Base-by-base conservation (phyloP, 2,113 vertebrate genomes). In the Philantomba maxwellii region DNA sequence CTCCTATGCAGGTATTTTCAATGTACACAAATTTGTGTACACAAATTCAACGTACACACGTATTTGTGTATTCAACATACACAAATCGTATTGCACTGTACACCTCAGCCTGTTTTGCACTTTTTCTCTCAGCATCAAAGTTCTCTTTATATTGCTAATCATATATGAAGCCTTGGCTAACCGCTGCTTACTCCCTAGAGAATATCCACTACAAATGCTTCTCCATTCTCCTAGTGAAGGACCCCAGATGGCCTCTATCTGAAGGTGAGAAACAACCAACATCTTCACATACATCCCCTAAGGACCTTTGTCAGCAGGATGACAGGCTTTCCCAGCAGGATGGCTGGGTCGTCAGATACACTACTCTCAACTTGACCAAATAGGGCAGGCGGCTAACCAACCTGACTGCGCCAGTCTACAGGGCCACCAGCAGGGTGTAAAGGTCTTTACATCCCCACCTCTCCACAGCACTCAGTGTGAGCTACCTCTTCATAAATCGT, bases 341-440 rank as follows among this genome's bases (percentile, higher is more conserved):
- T 9, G 28, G 25, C 49, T 49, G 49, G 28, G 5, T 73, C 66
- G 10, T 17, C 39, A 14, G 7, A 70, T n/a, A 12, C 11, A 45
- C 51, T 30, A 33, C 16, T 53, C 43, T 53, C 64, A 39, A 83
- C 77, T 8, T 47, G 60, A 43, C 17, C n/a, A 21, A 43, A 51
- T 5, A 26, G 21, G 8, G 73, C 51, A 53, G 36, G 45, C 1
- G 10, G 55, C 47, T 43, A 25, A 28, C 57, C 64, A 19, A 15
- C 26, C 5, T 3, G 30, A 26, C 33, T 2, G 5, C 0, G 2
- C 4, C 77, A 47, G 9, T 70, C 51, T 30, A 13, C 30, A 21
- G 26, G 7, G 39, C 6, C 58, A 49, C 9, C 51, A 30, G 5
- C 16, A 39, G 25, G 25, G 5, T 60, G 4, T 15, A 11, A 36